phyloP scores from a whole-genome alignment of 2,113 vertebrate species.

The Rostratula benghalensis region DNA sequence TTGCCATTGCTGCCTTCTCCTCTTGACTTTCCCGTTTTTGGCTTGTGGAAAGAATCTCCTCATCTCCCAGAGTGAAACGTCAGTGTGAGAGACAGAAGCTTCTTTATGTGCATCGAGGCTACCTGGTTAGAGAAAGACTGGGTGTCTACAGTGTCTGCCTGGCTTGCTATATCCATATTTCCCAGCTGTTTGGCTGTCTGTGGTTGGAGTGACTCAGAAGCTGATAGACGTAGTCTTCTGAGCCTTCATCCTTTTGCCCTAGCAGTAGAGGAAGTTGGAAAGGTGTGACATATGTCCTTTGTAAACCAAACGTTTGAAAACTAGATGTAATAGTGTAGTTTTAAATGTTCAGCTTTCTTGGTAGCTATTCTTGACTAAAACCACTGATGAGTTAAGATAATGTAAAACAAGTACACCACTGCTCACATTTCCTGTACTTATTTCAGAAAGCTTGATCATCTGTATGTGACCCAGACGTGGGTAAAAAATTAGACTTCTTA shows the following conservation, averaged over 20 bases:
- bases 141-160: neutral
- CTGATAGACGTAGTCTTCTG: neutral
- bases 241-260: neutral
- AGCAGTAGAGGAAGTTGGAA: neutral
- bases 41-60: neutral
- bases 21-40: neutral
- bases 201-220: neutral
- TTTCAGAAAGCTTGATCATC: neutral
- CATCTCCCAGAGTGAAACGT: neutral
- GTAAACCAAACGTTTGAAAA: neutral
- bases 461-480: neutral
- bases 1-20: neutral
- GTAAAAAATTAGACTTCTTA: neutral
- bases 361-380: neutral
- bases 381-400: neutral
- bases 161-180: neutral
- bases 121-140: neutral
- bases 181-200: neutral
- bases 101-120: neutral
- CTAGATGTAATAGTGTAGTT: neutral
- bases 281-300: neutral
- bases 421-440: neutral
- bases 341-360: neutral
- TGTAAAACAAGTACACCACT: neutral
- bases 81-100: neutral